Evolutionary conservation across 2,113 vertebrate species (phyloP).

Genomic region (Rostratula benghalensis): DNA sequence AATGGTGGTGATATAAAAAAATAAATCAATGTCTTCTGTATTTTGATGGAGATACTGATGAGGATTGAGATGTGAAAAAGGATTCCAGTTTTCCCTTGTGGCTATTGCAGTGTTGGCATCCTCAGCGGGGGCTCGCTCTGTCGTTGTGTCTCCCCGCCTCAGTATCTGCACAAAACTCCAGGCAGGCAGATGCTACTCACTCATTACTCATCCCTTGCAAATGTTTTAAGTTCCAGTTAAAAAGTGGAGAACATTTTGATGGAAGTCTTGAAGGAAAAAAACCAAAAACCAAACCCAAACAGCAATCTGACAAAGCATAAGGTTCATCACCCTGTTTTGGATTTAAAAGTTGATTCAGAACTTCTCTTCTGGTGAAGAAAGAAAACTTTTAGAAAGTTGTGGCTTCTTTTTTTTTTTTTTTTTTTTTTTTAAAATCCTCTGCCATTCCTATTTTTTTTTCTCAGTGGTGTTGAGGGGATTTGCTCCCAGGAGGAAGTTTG

Average conservation of each 20-base stretch:
- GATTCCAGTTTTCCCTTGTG: not conserved
- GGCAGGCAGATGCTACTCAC: not conserved
- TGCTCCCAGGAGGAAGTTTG: not conserved
- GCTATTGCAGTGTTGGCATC: not conserved
- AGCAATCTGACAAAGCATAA: not conserved
- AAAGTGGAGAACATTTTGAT: not conserved
- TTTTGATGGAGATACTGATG: not conserved
- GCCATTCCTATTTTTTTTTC: rapidly evolving
- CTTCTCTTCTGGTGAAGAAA: not conserved
- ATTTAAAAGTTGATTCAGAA: not conserved
- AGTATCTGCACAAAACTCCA: not conserved
- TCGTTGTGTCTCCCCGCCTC: not conserved
- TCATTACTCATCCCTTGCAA: not conserved
- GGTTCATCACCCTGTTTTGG: not conserved
- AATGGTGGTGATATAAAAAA: not conserved
- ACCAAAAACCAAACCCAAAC: too few species aligned
- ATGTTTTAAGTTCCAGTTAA: not conserved
- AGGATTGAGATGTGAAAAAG: not conserved
- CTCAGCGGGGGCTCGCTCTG: not conserved
- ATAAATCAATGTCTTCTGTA: rapidly evolving
- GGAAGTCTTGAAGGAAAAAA: not conserved
- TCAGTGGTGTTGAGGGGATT: not conserved
- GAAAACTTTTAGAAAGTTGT: rapidly evolving
- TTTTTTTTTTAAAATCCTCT: not conserved
- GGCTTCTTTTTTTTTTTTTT: not conserved